Evolutionary conservation across 2,113 vertebrate genomes (phyloP).

Genomic region (Callithrix jacchus): DNA sequence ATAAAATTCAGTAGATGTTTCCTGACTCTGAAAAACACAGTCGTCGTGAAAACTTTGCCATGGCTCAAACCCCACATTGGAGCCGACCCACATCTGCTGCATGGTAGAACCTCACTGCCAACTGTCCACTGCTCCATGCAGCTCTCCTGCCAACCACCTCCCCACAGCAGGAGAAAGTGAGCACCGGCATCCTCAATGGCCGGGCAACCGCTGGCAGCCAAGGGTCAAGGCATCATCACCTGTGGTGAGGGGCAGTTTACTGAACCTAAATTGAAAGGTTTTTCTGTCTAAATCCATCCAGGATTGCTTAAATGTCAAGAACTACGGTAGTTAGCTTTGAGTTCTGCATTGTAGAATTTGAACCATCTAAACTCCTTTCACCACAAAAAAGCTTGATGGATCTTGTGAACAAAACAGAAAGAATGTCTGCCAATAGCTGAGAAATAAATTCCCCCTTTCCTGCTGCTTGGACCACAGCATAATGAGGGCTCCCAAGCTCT

Average conservation of each 20-base stretch:
- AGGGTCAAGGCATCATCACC: background rate
- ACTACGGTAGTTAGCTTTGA: background rate
- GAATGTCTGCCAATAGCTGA: constrained; percentile 50
- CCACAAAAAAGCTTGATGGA: constrained; percentile 47
- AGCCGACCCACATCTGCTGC: background rate
- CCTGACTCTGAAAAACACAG: background rate
- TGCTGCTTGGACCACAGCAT: constrained; percentile 61
- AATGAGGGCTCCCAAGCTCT: constrained; percentile 59
- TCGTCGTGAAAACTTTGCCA: background rate
- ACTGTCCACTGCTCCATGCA: background rate
- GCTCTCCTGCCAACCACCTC: too few relatives aligned
- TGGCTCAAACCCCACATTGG: background rate
- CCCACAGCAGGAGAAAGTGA: background rate
- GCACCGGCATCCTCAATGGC: background rate
- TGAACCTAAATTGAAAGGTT: background rate
- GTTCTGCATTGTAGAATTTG: constrained; percentile 43
- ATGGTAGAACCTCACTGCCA: accelerated
- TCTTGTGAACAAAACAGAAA: constrained; percentile 66
- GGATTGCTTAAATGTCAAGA: background rate
- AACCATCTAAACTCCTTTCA: background rate
- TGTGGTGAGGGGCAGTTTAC: background rate
- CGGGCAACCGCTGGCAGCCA: background rate
- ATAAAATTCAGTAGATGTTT: background rate
- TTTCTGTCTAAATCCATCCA: background rate
- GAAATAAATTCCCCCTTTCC: constrained; percentile 71